Evolutionary conservation across 2,113 vertebrate species (phyloP).

Genomic region (Aegithalos caudatus): DNA sequence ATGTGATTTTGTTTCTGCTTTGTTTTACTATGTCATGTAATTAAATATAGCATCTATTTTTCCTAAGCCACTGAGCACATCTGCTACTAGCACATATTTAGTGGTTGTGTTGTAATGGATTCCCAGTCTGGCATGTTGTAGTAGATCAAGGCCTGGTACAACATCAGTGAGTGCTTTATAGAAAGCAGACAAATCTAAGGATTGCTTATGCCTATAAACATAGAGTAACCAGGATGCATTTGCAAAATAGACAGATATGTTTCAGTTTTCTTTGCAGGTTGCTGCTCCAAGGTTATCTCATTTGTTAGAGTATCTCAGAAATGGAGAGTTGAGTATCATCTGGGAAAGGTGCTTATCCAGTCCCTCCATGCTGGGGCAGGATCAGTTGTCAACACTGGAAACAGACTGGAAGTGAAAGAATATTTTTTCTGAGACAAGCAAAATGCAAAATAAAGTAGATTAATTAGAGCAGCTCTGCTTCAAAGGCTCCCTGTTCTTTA

Average conservation of each 20-base stretch:
- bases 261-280: not conserved
- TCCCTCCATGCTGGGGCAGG: not conserved
- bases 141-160: not conserved
- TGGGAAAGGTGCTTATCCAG: not conserved
- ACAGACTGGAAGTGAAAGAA: not conserved
- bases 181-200: not conserved
- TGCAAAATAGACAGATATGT: not conserved
- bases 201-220: not conserved
- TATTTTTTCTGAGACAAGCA: not conserved
- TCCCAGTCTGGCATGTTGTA: not conserved
- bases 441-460: not conserved
- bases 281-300: not conserved
- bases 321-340: not conserved
- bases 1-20: not conserved
- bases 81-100: not conserved
- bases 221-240: not conserved
- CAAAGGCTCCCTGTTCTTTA: not conserved
- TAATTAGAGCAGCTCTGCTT: not conserved
- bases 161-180: not conserved
- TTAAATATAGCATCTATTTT: not conserved
- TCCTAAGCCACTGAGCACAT: not conserved
- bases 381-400: not conserved
- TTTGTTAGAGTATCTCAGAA: not conserved
- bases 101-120: not conserved
- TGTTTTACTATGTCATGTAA: not conserved